Base-by-base conservation (phyloP, 2,888 invertebrate genomes). In the Synergus gifuensis region DNA sequence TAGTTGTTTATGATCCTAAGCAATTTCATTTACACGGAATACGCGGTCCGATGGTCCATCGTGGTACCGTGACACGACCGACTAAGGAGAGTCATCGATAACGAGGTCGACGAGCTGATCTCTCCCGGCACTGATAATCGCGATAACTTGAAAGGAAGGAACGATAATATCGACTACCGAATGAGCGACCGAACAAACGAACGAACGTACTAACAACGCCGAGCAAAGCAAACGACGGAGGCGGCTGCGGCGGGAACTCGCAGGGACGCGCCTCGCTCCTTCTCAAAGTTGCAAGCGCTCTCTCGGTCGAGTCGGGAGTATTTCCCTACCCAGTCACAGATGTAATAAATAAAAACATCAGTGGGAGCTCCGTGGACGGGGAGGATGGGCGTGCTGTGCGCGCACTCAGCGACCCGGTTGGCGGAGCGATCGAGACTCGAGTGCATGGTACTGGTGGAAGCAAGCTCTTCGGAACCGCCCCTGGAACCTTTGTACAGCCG, bases 321-420 rank as follows among this genome's bases (percentile, higher is more conserved):
- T 92, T 92, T 91, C 85, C 87, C 90, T 91, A 90, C 91, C 91
- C 92, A 91, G 92, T 92, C 92, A 92, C 92, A 92, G 91, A 91
- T 92, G 91, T 91, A 91, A 92, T 92, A 92, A 92, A 92, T 92
- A 92, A 92, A 92, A 92, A 92, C 91, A 92, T 90, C 90, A 90
- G 90, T 89, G 86, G 92, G 87, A 91, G 90, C 91, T 89, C 89
- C 89, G 90, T 89, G 86, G 78, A 60, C 85, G 90, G 89, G 90
- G 88, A 88, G 82, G 85, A 85, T 86, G 87, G 90, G 91, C 88
- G 90, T 86, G 83, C 84, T 85, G 88, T 83, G 90, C 90, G 89
- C 89, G 86, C 84, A 86, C 79, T 82, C 83, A 86, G 83, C 84
- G 84, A 85, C 86, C 87, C 88, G 86, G 86, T 87, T 86, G 88